Base-by-base conservation (phyloP, 2,888 invertebrate species). In the Scaeva pyrastri region DNA sequence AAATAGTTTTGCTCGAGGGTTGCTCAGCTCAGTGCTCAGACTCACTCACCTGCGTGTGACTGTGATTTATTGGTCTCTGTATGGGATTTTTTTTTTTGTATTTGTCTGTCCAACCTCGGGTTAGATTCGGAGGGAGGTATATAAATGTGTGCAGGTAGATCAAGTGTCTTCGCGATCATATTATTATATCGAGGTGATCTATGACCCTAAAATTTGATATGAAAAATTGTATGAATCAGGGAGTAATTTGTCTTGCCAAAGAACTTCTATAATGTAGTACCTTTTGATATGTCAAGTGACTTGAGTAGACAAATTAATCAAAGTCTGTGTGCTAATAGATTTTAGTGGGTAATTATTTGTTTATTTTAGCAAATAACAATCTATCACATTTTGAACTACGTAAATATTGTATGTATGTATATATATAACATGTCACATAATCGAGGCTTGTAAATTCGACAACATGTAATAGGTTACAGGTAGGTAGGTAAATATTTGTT, bases 121-220 rank as follows among this genome's bases (percentile, higher is more conserved):
- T 55, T 41, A 39, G 66, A 23, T 52, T 52, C 66, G 12, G 14
- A 16, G 50, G 43, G 11, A 23, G 5, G 26, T 14, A 55, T 41
- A 26, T 50, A 19, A 14, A 36, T 10, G n/a, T 31, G 62, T 76
- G 50, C 82, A 82, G 82, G 82, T 82, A 82, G 82, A 82, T 72
- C 82, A 60, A 71, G 56, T 71, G 68, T 68, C 68, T 68, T 36
- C 8, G 39, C n/a, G 26, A 52, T 68, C 50, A 68, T 68, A 50
- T 31, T 19, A 16, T 12, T 19, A 5, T 64, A 36, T 14, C 11
- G 26, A 39, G 39, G 39, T 39, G n/a, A 66, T 48, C 21, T 36
- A 50, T 66, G 45, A 48, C 66, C 14, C 14, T 36, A 14, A n/a
- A 21, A 14, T 31, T 66, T 66, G 31, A 16, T 45, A 64, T 31